Conservation (phyloP, 2,113 vertebrate genomes). For the Nansenia antarctica region DNA sequence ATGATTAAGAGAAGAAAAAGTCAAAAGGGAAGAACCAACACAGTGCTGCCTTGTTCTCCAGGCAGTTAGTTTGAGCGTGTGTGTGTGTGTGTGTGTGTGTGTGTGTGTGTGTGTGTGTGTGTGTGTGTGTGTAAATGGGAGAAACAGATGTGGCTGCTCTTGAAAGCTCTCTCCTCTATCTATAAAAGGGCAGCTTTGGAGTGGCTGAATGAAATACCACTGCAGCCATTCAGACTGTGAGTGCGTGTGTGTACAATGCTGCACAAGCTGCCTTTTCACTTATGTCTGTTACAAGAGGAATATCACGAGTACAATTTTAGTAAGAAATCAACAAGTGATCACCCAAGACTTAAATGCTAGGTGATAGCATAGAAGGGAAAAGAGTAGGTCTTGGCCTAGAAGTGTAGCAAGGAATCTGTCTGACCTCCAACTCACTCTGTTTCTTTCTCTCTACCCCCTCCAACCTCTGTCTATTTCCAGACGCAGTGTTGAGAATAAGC, state of each 20-base stretch:
- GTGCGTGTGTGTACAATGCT: background rate
- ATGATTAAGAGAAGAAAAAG: background rate
- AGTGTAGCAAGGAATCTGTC: no score
- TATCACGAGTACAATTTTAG: no score
- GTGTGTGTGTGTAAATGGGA: constrained; percentile 27
- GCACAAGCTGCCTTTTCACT: constrained; percentile 19
- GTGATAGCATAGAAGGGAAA: no score
- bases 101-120: background rate
- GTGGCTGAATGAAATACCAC: constrained; percentile 27
- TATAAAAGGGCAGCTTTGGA: constrained; percentile 28
- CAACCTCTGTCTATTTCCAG: no score
- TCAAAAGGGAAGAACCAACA: background rate
- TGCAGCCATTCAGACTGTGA: constrained; percentile 24
- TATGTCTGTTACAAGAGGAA: background rate
- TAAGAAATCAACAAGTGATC: no score
- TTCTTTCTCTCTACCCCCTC: no score
- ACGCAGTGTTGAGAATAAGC: no score
- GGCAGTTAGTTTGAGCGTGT: background rate
- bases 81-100: constrained; percentile 17
- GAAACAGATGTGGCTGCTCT: constrained; percentile 37
- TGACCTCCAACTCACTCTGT: no score
- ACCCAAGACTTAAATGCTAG: no score
- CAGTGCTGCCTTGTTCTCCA: background rate
- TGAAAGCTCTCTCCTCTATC: background rate
- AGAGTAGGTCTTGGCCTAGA: no score